Evolutionary conservation across 2,888 invertebrate genomes (phyloP).

Genomic region (Eurytoma californica): DNA sequence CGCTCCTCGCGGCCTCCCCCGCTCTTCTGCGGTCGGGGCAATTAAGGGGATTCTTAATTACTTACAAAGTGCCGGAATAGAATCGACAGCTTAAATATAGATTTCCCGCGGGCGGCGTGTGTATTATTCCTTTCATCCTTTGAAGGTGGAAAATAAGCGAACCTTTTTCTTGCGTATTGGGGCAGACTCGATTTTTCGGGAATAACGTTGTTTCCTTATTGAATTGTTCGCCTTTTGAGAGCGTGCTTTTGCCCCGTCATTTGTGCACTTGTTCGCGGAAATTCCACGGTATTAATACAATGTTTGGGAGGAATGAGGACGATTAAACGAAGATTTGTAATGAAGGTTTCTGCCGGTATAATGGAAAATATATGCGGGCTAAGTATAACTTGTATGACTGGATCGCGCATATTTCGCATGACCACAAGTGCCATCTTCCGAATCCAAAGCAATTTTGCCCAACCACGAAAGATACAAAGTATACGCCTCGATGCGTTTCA

Average conservation of each 20-base stretch:
- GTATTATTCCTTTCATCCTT: constrained; percentile 25
- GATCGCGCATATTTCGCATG: constrained; percentile 18
- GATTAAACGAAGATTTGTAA: too few species aligned
- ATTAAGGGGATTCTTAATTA: constrained; percentile 45
- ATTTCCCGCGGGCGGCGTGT: background rate
- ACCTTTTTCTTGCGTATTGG: constrained; percentile 16
- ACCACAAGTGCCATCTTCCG: constrained; percentile 44
- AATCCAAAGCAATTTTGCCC: constrained; percentile 38
- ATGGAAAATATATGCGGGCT: background rate
- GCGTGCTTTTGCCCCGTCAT: too few species aligned
- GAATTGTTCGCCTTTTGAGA: too few species aligned
- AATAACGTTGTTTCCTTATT: background rate
- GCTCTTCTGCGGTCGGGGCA: background rate
- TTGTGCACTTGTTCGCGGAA: too few species aligned
- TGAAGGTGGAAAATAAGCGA: background rate
- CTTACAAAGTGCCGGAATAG: constrained; percentile 26
- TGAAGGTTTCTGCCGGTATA: too few species aligned
- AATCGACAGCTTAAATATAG: constrained; percentile 17
- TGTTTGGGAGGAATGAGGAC: too few species aligned
- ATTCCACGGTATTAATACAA: too few species aligned
- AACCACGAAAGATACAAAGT: constrained; percentile 37
- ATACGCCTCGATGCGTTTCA: constrained; percentile 46
- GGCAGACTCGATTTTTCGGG: background rate
- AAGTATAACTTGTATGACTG: constrained; percentile 26
- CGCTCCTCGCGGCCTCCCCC: background rate